Base-by-base conservation (phyloP, 2,888 invertebrate species). In the Altica lythri region DNA sequence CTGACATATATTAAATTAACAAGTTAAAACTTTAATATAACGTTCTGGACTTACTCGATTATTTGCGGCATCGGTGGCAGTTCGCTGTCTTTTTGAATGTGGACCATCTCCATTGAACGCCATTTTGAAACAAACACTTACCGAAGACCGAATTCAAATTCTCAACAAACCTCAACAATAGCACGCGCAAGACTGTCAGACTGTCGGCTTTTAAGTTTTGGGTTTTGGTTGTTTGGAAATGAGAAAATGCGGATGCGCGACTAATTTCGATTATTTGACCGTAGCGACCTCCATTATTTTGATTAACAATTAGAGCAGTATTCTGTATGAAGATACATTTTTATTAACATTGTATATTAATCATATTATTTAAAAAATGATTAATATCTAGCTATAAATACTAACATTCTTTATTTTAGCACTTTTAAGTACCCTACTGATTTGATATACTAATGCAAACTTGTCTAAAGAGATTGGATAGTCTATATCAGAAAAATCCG, bases 21-120 rank as follows among this genome's bases (percentile, higher is more conserved):
- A 30, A 30, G 4, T 12, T 2, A 8, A 30, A 30, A 12, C 9
- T 12, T 30, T n/a, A n/a, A n/a, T n/a, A n/a, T n/a, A n/a, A n/a
- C n/a, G n/a, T 30, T 30, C 27, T 30, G 10, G 46, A 75, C 77
- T 78, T 70, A 78, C 78, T 66, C 77, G 72, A 64, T 77, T 77
- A 64, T 75, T 77, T 50, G 72, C 73, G 22, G 76, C 68, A 62
- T 78, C 78, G 47, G 72, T 68, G 63, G 78, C 78, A 53, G 76
- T 77, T 60, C 78, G 73, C 64, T 76, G 77, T 67, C 78, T 71
- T 74, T 78, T 78, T 63, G 72, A 74, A 63, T 76, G 75, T 57
- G 78, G 77, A 61, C 83, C 82, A 80, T 84, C 83, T 74, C 84
- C 85, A 80, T 85, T 85, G 81, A 84, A 85, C 83, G 85, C 84